Base-by-base conservation (phyloP, 2,888 invertebrate genomes). In the Allolobophora icterica region DNA sequence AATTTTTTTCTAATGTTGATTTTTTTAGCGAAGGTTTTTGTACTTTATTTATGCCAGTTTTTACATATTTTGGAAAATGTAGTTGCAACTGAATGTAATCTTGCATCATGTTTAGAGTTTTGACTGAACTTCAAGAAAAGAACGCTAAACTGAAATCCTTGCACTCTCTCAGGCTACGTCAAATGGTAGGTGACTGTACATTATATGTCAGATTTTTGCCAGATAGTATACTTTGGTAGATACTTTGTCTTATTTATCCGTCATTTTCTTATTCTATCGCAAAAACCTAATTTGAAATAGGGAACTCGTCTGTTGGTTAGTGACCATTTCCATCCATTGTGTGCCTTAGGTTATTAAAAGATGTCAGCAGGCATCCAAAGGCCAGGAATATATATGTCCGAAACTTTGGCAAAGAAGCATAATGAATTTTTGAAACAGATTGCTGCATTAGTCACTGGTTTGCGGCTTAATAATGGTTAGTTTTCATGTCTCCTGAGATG, bases 261-360 rank as follows among this genome's bases (percentile, higher is more conserved):
- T 71, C 71, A 71, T n/a, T n/a, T 71, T 71, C 30, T 52, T 71
- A n/a, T n/a, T n/a, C 71, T 71, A n/a, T 71, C n/a, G 71, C n/a
- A n/a, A n/a, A 71, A 71, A n/a, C n/a, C n/a, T 71, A 71, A 71
- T 13, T 71, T 52, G 15, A n/a, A n/a, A 71, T 71, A n/a, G 30
- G n/a, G 30, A 71, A n/a, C 71, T 71, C n/a, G 8, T 71, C 30
- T 71, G 30, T 30, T 42, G 42, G 42, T 52, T 52, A 58, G 58
- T 71, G n/a, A n/a, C 71, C 13, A n/a, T 71, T n/a, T 71, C 71
- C n/a, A n/a, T 71, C 71, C n/a, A n/a, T n/a, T n/a, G n/a, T n/a
- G 30, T 71, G 52, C 52, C 21, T 52, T 52, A 15, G 21, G 24
- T 21, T 71, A 8, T 30, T 71, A 71, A 71, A 21, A 71, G 71